Evolutionary conservation across 1,140 invertebrate genomes (phyloP).

Genomic region (Schlechtendalia chinensis): DNA sequence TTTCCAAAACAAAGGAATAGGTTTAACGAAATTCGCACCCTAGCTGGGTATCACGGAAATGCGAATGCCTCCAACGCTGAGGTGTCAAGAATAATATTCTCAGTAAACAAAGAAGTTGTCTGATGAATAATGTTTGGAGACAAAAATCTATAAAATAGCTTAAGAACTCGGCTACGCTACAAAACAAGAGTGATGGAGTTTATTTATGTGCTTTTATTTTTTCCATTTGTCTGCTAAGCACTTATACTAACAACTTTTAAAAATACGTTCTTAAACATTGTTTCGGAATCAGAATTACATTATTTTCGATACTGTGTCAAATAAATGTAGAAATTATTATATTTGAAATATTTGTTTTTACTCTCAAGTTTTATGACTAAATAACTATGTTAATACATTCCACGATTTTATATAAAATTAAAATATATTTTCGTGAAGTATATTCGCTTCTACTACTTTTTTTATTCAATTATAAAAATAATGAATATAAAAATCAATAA

Average conservation of each 20-base stretch:
- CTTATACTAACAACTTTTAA: slow-evolving; percentile 38
- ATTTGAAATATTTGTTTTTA: not conserved
- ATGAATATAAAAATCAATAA: no score
- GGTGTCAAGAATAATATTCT: slow-evolving; percentile 2
- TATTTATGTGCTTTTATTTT: not conserved
- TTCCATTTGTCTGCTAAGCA: not conserved
- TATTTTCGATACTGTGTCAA: not conserved
- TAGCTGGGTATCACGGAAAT: slow-evolving; percentile 5
- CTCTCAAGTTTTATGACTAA: not conserved
- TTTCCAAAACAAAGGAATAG: slow-evolving; percentile 31
- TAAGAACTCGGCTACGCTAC: slow-evolving; percentile 17
- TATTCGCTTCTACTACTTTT: no score
- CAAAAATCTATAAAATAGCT: slow-evolving; percentile 46
- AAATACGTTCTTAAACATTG: not conserved
- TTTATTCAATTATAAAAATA: no score
- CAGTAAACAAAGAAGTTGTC: slow-evolving; percentile 33
- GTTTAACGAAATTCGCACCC: slow-evolving; percentile 23
- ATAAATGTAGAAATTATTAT: no score
- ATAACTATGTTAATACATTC: not conserved
- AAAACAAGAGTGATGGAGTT: slow-evolving; percentile 4
- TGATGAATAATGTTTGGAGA: slow-evolving; percentile 34
- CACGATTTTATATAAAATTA: not conserved
- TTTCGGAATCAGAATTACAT: not conserved
- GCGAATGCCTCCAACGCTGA: not conserved
- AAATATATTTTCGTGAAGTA: no score